Evolutionary conservation across 1,140 invertebrate genomes (phyloP).

Genomic region (Tyrophagus putrescentiae): DNA sequence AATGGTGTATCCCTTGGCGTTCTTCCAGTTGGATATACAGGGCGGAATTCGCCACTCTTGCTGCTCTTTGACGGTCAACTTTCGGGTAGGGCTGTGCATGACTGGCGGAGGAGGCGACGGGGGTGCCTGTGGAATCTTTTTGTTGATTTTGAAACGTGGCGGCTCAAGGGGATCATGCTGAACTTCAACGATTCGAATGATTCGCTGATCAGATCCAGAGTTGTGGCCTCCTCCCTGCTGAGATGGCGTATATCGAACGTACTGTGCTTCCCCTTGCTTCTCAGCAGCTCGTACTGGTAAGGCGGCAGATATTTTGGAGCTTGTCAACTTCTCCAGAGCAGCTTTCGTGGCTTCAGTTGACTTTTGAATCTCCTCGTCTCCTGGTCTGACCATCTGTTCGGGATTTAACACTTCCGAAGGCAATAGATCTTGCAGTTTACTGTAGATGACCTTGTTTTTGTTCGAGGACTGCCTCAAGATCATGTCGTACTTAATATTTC

Average conservation of each 20-base stretch:
- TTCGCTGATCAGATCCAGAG: slow-evolving; percentile 90
- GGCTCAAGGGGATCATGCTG: slow-evolving; percentile 97
- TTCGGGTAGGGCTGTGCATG: slow-evolving; percentile 90
- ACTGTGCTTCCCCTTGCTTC: slow-evolving; percentile 78
- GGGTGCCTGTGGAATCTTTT: slow-evolving; percentile 70
- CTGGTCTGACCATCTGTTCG: slow-evolving; percentile 64
- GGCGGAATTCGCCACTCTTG: slow-evolving; percentile 99
- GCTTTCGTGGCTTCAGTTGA: slow-evolving; percentile 62
- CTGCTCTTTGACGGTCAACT: slow-evolving; percentile 95
- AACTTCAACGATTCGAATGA: slow-evolving; percentile 88
- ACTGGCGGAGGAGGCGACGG: slow-evolving; percentile 94
- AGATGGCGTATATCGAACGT: slow-evolving; percentile 91
- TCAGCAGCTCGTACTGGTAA: slow-evolving; percentile 82
- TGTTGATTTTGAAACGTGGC: slow-evolving; percentile 68
- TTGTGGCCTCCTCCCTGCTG: slow-evolving; percentile 90
- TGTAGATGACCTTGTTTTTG: slow-evolving; percentile 90
- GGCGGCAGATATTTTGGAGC: slow-evolving; percentile 70
- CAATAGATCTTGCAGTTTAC: slow-evolving; percentile 79
- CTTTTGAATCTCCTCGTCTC: slow-evolving; percentile 47
- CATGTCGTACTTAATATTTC: slow-evolving; percentile 92
- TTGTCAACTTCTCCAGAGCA: slow-evolving; percentile 70
- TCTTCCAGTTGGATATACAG: slow-evolving; percentile 99
- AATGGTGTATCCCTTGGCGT: slow-evolving; percentile 96
- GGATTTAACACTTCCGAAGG: slow-evolving; percentile 83
- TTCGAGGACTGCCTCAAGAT: slow-evolving; percentile 84